A percentile compares a stretch with the other conserved stretches of the same genome.
phyloP scores from a whole-genome alignment of 2,113 vertebrate genomes.

The Chloropsis hardwickii region DNA sequence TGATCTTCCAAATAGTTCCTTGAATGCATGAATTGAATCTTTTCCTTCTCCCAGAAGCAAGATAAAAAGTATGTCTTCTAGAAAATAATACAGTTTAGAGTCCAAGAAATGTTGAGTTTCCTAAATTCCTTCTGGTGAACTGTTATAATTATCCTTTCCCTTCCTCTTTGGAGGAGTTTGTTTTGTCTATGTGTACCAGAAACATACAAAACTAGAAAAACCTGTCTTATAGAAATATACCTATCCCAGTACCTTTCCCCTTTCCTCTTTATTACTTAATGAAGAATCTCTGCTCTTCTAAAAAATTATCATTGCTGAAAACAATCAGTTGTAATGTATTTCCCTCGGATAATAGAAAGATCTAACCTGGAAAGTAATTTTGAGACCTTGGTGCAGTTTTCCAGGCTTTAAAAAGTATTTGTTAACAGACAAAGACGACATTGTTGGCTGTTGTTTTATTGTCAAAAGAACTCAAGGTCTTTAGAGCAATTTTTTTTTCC shows the following conservation, averaged over 20 bases:
- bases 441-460: neutral
- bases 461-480: neutral
- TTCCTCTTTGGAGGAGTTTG: neutral
- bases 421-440: neutral
- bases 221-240: neutral
- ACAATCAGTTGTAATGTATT: neutral
- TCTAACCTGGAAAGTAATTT: neutral
- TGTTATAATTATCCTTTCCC: neutral
- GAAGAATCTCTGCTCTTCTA: neutral
- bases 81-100: neutral
- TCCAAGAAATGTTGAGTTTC: neutral
- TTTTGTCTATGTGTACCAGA: neutral
- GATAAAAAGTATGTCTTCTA: neutral
- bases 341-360: neutral
- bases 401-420: neutral
- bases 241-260: neutral
- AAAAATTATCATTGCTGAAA: neutral
- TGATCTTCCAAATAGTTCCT: neutral
- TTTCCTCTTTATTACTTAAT: neutral
- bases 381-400: neutral
- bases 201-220: neutral
- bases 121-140: neutral
- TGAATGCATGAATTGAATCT: neutral
- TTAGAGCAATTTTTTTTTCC: neutral
- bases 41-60: neutral